Conservation (phyloP, 2,797 vertebrate species). For the Pangasius sanitwongsei region DNA sequence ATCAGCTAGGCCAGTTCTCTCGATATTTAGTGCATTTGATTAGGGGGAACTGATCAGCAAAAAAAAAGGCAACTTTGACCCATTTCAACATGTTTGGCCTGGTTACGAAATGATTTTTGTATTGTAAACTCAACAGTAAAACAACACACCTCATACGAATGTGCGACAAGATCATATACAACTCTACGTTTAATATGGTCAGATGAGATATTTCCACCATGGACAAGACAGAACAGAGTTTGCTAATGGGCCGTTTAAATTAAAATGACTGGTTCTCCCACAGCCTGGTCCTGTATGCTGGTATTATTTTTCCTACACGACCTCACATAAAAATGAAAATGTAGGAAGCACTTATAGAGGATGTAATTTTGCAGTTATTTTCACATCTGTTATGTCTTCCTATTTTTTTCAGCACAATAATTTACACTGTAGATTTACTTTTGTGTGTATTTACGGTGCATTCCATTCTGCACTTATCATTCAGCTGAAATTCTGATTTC, state of each 20-base stretch:
- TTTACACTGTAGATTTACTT: not conserved
- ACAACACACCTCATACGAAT: not conserved
- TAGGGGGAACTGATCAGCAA: not conserved
- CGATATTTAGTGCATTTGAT: not conserved
- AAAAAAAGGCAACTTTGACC: not conserved
- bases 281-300: not conserved
- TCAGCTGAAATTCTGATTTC: not conserved
- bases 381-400: not conserved
- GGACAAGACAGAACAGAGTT: not conserved
- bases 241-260: conserved; percentile 17
- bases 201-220: conserved; percentile 1
- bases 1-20: not conserved
- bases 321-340: not conserved
- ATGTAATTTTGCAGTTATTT: not conserved
- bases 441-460: not conserved
- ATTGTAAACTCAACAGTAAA: not conserved
- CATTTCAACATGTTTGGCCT: not conserved
- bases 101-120: not conserved
- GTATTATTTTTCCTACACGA: not conserved
- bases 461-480: not conserved
- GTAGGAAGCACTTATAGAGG: not conserved
- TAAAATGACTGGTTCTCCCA: not conserved
- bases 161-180: not conserved
- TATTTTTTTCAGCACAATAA: not conserved
- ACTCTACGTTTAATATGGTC: not conserved